Base-by-base conservation (phyloP, 2,888 invertebrate species). In the Graphium colonna region DNA sequence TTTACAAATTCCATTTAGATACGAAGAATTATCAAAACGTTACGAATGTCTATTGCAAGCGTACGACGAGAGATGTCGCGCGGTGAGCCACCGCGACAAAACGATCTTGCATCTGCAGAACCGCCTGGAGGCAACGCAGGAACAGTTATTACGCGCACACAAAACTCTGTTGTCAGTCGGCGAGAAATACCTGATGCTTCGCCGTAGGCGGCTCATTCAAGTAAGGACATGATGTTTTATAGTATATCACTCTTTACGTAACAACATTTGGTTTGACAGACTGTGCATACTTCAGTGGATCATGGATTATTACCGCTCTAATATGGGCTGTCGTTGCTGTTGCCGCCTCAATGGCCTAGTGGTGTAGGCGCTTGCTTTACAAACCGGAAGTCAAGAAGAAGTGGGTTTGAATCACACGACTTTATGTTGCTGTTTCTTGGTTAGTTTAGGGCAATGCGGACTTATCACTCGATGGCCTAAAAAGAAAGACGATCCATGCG, bases 1-100 rank as follows among this genome's bases (percentile, higher is more conserved):
- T 21, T 21, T 21, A 21, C n/a, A 8, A 8, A 7, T 3, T 4
- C 39, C 16, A n/a, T 15, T 15, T 39, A 88, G 88, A 58, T 87
- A 86, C 55, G 84, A 87, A 65, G 82, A 86, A 55, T 62, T 89
- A 28, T 76, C 78, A 1, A 82, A 80, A 52, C 79, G 80, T 3
- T 86, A 87, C 64, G 72, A 75, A 52, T 58, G 73, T 0, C 68
- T 88, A 0, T 63, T 84, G 0, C 69, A 69, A 62, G 75, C 73
- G 0, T 82, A 81, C 62, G 73, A 83, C 31, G 74, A 78, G 15
- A 78, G 77, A 16, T 75, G 79, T 57, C 57, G 55, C 3, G 63
- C 65, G 0, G 57, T 80, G 0, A 60, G 55, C 15, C 47, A 64
- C 1, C 71, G 77, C 1, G 78, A 84, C 39, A 65, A 60, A 1